Evolutionary conservation across 2,888 invertebrate genomes (phyloP).

Genomic region (Electrophaes corylata): DNA sequence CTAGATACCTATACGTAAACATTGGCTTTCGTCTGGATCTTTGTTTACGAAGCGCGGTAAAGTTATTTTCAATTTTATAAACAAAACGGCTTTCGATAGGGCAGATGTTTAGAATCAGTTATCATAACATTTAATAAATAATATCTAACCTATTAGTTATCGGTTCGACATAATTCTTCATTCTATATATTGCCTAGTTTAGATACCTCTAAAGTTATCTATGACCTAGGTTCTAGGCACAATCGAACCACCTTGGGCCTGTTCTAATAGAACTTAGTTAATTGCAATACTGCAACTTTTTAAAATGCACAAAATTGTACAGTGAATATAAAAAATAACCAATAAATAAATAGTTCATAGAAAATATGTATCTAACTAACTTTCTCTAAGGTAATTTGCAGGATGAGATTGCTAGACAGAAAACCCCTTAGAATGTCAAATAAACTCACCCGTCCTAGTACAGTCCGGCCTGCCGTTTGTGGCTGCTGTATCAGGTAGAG

Average conservation of each 20-base stretch:
- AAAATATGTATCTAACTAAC: too few relatives aligned
- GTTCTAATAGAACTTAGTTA: background rate
- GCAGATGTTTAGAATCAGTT: conserved; percentile 67
- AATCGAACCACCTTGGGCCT: background rate
- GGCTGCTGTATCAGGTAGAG: conserved; percentile 91
- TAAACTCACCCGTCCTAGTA: conserved; percentile 70
- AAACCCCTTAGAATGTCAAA: background rate
- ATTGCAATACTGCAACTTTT: background rate
- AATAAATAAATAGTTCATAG: too few relatives aligned
- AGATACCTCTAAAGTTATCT: background rate
- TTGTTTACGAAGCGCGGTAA: conserved; percentile 65
- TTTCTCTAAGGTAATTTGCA: too few relatives aligned
- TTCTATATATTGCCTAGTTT: background rate
- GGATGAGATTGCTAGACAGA: too few relatives aligned
- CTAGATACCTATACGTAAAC: conserved; percentile 63
- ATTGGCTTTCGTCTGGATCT: conserved; percentile 62
- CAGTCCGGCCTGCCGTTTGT: conserved; percentile 89
- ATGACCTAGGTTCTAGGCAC: background rate
- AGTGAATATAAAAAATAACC: background rate
- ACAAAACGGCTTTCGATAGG: conserved; percentile 60
- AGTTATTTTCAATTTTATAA: conserved; percentile 58
- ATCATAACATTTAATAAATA: conserved; percentile 42
- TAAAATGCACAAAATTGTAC: too few relatives aligned
- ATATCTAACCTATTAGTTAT: conserved; percentile 8
- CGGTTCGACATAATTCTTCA: background rate